Base-by-base conservation (phyloP, 2,113 vertebrate species). In the Gambusia holbrooki region DNA sequence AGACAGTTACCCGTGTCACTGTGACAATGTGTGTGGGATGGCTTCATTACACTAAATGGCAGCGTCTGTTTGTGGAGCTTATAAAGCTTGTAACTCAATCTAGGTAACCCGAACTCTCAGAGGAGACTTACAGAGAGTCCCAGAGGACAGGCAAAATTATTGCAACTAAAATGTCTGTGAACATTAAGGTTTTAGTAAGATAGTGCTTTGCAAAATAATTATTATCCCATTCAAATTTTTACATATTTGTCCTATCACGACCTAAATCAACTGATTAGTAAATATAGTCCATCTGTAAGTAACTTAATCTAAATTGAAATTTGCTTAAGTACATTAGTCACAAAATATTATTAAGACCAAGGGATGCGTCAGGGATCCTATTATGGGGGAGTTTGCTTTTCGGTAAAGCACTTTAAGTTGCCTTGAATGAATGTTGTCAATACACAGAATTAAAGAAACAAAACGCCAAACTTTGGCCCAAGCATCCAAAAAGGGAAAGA, bases 91-190 rank as follows among this genome's bases (percentile, higher is more conserved):
- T 32, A 91, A 92, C 84, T 61, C 60, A 64, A 91, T 88, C 88
- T 72, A 74, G 84, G 90, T 84, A 91, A 93, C 79, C 73, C 67
- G 69, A 93, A 28, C 61, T 77, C 48, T 65, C 63, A 67, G 14
- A 69, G 65, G 68, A 81, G 82, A 64, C 73, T 66, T 11, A 15
- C 69, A 85, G 58, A 22, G 73, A 61, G 84, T 68, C 69, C 66
- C 67, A 10, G 58, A 74, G 69, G 69, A 70, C 71, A 87, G 81
- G 87, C 84, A 83, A 58, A 79, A 33, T 62, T 32, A 37, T 62
- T 60, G 45, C 78, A 84, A 6, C 1, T 63, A 6, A 64, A 42
- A 62, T 35, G 51, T 27, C 33, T 4, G 27, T 29, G 1, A 2
- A 62, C 51, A 32, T 5, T 58, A 54, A 13, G 14, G 25, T 75